These are phyloP conservation scores for Coelopa frigida DNA, from an alignment of 1,140 invertebrate species.

Conservation along the genomic window DNA sequence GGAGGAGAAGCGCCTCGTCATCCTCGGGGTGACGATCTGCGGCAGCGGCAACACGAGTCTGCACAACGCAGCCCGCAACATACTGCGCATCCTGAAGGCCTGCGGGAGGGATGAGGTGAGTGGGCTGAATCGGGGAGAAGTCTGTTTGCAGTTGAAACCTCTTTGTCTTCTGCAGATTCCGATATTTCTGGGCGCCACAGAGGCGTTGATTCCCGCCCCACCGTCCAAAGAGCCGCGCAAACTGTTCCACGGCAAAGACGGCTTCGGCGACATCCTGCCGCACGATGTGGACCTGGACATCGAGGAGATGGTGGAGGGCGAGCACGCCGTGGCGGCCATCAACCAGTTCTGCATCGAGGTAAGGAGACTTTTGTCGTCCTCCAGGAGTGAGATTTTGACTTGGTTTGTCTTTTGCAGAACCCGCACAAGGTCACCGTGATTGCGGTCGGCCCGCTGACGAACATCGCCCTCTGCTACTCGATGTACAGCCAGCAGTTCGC, in stretches of 20 bases:
- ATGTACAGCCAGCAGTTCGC: constrained; percentile 56
- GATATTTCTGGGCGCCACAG: constrained; percentile 54
- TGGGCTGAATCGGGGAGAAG: neutral
- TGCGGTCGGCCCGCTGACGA: constrained; percentile 67
- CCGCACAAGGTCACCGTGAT: constrained; percentile 53
- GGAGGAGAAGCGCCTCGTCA: constrained; percentile 41
- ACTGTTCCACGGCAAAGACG: constrained; percentile 52
- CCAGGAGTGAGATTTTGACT: neutral
- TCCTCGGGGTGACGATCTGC: constrained; percentile 55
- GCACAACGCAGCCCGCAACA: constrained; percentile 54
- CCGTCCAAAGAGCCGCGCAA: constrained; percentile 18
- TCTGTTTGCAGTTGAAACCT: neutral
- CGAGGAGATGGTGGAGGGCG: constrained; percentile 18
- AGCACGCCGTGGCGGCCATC: constrained; percentile 44
- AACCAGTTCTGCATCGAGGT: constrained; percentile 46
- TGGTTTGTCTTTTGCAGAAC: constrained; percentile 18
- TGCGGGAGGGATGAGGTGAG: constrained; percentile 32
- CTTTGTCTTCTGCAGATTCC: constrained; percentile 50
- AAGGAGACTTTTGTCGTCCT: neutral
- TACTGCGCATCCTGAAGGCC: constrained; percentile 51
- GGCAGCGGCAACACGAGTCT: constrained; percentile 56
- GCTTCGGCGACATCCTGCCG: constrained; percentile 53
- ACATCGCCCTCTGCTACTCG: constrained; percentile 63
- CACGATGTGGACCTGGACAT: constrained; percentile 12
- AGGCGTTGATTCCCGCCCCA: constrained; percentile 45